These are phyloP conservation scores for Nymphalis urticae DNA, from an alignment of 2,888 invertebrate genomes.

Conservation along the genomic window DNA sequence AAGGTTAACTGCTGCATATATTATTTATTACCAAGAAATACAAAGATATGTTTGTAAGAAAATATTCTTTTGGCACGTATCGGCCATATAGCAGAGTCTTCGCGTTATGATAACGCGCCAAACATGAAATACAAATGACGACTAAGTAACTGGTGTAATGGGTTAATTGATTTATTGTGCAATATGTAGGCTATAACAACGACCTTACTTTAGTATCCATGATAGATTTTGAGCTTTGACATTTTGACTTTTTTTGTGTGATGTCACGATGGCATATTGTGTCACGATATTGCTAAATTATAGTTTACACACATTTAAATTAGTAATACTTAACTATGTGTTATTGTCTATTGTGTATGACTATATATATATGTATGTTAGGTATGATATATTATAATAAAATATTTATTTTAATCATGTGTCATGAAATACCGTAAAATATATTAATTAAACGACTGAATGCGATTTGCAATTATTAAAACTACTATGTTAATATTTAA, in stretches of 20 bases:
- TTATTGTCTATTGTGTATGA: no score
- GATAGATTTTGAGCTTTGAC: not conserved
- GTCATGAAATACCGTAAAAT: no score
- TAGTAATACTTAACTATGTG: no score
- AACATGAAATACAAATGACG: conserved; percentile 26
- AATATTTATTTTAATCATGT: no score
- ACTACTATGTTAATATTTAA: no score
- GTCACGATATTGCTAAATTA: no score
- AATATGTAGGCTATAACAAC: conserved; percentile 6
- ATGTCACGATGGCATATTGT: no score
- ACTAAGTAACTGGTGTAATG: conserved; percentile 19
- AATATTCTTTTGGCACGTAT: conserved; percentile 37
- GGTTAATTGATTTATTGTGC: conserved; percentile 22
- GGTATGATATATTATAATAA: not conserved
- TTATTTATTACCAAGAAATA: conserved; percentile 34
- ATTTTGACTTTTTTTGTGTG: no score
- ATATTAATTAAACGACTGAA: no score
- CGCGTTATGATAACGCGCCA: conserved; percentile 27
- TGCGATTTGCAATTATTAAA: no score
- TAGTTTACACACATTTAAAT: no score
- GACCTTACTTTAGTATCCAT: not conserved
- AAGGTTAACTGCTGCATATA: conserved; percentile 29
- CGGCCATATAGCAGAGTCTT: conserved; percentile 18
- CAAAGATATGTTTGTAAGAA: conserved; percentile 30
- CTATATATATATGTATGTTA: not conserved